Evolutionary conservation across 2,888 invertebrate genomes (phyloP).

Genomic region (Xanthorhoe designata): DNA sequence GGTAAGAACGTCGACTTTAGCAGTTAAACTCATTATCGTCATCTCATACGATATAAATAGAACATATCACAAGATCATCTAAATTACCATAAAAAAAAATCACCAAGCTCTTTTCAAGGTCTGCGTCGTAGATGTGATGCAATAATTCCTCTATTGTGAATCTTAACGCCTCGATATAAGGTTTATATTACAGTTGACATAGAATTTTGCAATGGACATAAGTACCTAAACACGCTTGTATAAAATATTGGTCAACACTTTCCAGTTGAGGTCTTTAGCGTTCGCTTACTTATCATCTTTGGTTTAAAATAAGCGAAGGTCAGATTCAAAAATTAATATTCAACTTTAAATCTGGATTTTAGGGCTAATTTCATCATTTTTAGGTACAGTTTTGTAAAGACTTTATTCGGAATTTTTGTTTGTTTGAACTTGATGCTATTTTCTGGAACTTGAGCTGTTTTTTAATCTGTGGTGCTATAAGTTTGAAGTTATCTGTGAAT

Average conservation of each 20-base stretch:
- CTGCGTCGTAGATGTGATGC: not conserved
- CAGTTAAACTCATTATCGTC: too few species aligned
- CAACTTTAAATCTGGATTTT: too few species aligned
- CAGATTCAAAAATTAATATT: too few species aligned
- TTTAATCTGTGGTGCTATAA: too few species aligned
- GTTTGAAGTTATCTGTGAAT: too few species aligned
- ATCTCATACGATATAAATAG: not conserved
- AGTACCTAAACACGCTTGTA: constrained; percentile 4
- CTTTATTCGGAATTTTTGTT: too few species aligned
- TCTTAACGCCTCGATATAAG: not conserved
- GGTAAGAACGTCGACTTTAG: too few species aligned
- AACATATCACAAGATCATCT: not conserved
- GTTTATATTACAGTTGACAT: not conserved
- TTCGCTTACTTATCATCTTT: not conserved
- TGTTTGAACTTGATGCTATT: too few species aligned
- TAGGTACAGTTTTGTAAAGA: too few species aligned
- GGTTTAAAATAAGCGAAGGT: too few species aligned
- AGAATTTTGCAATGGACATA: constrained; percentile 6
- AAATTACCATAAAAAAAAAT: not conserved
- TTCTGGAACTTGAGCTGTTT: too few species aligned
- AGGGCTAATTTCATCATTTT: too few species aligned
- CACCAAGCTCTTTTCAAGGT: not conserved
- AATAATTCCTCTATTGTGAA: not conserved
- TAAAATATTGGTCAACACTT: constrained; percentile 5
- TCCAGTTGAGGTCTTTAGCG: not conserved